A percentile compares a stretch with the other conserved stretches of the same genome.
Evolutionary conservation across 1,140 invertebrate genomes (phyloP).

Genomic region (Schlechtendalia chinensis): DNA sequence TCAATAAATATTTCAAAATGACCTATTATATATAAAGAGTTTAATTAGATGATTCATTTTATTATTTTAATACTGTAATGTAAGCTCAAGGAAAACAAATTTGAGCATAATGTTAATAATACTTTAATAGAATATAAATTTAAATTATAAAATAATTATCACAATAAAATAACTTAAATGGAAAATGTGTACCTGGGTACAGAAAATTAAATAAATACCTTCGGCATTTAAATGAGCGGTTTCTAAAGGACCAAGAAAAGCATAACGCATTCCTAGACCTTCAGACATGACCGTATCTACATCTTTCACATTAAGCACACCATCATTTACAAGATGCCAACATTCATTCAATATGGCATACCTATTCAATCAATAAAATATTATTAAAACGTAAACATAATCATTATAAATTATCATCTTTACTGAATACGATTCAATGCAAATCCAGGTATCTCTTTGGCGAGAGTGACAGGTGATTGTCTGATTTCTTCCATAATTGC

Average conservation of each 20-base stretch:
- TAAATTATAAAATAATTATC: too few relatives aligned
- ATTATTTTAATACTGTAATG: too few relatives aligned
- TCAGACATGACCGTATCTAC: constrained; percentile 91
- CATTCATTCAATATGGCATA: constrained; percentile 93
- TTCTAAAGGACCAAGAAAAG: constrained; percentile 90
- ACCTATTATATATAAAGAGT: neutral
- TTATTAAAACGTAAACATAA: neutral
- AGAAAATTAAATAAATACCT: constrained; percentile 63
- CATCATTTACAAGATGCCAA: constrained; percentile 82
- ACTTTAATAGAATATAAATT: too few relatives aligned
- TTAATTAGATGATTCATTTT: neutral
- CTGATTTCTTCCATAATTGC: constrained; percentile 84
- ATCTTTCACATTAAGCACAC: constrained; percentile 81
- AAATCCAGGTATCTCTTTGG: constrained; percentile 87
- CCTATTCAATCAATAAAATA: constrained; percentile 57
- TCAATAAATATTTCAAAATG: neutral
- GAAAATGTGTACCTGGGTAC: neutral
- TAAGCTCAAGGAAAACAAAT: too few relatives aligned
- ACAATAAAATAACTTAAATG: neutral
- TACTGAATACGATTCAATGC: constrained; percentile 88
- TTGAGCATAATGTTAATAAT: too few relatives aligned
- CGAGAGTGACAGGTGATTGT: constrained; percentile 82
- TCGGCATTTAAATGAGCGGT: constrained; percentile 93
- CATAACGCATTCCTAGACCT: constrained; percentile 91
- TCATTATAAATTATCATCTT: too few relatives aligned